These are phyloP conservation scores for Labrus mixtus DNA, from an alignment of 2,113 vertebrate species.

Conservation along the genomic window DNA sequence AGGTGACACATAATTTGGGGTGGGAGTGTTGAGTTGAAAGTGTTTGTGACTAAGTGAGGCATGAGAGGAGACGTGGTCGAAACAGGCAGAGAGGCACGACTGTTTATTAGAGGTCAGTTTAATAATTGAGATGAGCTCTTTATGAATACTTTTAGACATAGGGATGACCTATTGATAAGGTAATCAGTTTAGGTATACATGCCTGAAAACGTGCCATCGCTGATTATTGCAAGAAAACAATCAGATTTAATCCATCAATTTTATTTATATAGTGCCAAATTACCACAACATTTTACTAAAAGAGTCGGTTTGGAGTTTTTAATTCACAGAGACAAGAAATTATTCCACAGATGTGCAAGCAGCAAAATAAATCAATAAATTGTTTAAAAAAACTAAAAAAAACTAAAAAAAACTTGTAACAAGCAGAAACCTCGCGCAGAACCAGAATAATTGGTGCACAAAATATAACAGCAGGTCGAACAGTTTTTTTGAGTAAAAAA, in stretches of 20 bases:
- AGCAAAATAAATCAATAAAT: too few relatives aligned
- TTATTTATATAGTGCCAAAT: too few relatives aligned
- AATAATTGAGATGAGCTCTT: constrained; percentile 20
- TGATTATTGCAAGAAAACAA: too few relatives aligned
- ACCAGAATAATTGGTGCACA: too few relatives aligned
- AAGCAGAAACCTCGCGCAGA: neutral
- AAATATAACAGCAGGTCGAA: neutral
- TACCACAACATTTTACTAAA: neutral
- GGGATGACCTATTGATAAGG: too few relatives aligned
- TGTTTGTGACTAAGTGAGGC: constrained; percentile 79
- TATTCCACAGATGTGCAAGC: too few relatives aligned
- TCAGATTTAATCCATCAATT: too few relatives aligned
- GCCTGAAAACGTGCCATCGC: neutral
- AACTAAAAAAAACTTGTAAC: neutral
- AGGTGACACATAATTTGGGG: constrained; percentile 79
- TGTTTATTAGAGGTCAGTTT: constrained; percentile 51
- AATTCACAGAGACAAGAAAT: too few relatives aligned
- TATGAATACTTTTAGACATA: neutral
- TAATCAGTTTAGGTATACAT: too few relatives aligned
- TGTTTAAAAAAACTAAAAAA: too few relatives aligned
- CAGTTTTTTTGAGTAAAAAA: neutral
- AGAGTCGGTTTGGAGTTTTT: neutral
- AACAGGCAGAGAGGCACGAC: constrained; percentile 38
- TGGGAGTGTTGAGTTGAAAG: constrained; percentile 77
- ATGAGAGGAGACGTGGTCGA: constrained; percentile 68